Evolutionary conservation across 2,797 vertebrate species (phyloP).

Genomic region (Sebastolobus altivelis): DNA sequence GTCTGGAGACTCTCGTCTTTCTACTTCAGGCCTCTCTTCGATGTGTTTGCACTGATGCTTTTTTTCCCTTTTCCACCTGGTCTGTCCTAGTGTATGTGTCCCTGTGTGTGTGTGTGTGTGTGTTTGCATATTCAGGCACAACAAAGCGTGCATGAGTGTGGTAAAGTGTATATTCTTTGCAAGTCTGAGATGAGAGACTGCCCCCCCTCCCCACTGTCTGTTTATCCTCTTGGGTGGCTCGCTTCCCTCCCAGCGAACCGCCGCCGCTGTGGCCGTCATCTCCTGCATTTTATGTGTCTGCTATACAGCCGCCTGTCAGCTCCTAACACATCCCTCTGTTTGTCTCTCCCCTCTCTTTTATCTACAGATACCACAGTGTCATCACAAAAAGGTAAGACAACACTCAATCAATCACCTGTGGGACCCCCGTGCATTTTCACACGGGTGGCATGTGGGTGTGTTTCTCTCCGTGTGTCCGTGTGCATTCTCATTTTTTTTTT

Average conservation of each 20-base stretch:
- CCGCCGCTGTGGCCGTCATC: constrained; percentile 39
- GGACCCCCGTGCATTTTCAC: constrained; percentile 12
- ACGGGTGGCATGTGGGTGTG: constrained; percentile 20
- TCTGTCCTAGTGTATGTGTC: constrained; percentile 10
- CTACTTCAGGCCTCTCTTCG: constrained; percentile 38
- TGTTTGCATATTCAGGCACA: constrained; percentile 23
- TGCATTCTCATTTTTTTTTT: constrained; percentile 10
- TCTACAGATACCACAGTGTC: constrained; percentile 81
- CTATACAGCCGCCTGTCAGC: constrained; percentile 42
- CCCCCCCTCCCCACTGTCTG: constrained; percentile 21
- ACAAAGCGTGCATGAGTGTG: not conserved
- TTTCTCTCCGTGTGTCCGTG: constrained; percentile 4
- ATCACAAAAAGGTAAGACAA: constrained; percentile 83
- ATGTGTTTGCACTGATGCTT: constrained; percentile 27
- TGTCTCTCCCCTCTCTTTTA: constrained; percentile 61
- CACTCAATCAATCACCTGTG: constrained; percentile 62
- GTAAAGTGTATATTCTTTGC: constrained; percentile 32
- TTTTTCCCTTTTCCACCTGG: not conserved
- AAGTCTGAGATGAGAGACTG: constrained; percentile 53
- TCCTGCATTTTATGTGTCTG: constrained; percentile 47
- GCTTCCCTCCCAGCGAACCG: constrained; percentile 43
- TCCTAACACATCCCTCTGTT: constrained; percentile 55
- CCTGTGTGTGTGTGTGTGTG: constrained; percentile 3
- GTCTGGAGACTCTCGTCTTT: constrained; percentile 53
- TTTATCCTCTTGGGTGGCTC: constrained; percentile 49